phyloP scores from a whole-genome alignment of 2,113 vertebrate species.

The Burhinus bistriatus region DNA sequence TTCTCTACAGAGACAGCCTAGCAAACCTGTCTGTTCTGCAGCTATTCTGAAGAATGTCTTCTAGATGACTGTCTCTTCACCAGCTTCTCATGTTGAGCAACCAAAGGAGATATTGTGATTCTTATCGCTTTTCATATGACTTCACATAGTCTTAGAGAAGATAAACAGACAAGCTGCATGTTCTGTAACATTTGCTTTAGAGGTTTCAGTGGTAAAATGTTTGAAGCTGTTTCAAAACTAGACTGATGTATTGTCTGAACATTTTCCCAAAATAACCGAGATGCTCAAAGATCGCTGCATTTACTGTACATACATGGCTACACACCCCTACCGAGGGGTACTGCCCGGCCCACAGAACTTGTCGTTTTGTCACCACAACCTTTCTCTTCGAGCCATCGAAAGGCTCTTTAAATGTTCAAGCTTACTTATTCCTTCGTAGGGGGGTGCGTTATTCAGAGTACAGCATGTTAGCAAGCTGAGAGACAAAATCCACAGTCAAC shows the following conservation, averaged over 20 bases:
- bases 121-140: slow-evolving; percentile 43
- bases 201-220: slow-evolving; percentile 30
- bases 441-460: background rate
- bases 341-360: background rate
- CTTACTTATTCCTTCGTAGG: background rate
- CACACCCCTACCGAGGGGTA: background rate
- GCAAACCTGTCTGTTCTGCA: background rate
- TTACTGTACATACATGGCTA: background rate
- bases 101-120: slow-evolving; percentile 33
- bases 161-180: slow-evolving; percentile 31
- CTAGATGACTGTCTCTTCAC: slow-evolving; percentile 38
- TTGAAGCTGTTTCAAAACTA: slow-evolving; percentile 53
- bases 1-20: background rate
- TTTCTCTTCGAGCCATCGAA: background rate
- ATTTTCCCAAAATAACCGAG: slow-evolving; percentile 31
- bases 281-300: background rate
- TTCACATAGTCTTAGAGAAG: slow-evolving; percentile 22
- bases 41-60: slow-evolving; percentile 48
- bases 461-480: background rate
- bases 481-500: background rate
- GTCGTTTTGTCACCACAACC: background rate
- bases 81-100: slow-evolving; percentile 45
- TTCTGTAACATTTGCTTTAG: slow-evolving; percentile 52
- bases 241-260: slow-evolving; percentile 24
- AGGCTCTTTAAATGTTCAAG: background rate